These are phyloP conservation scores for Kuschelorhynchus macadamiae DNA, from an alignment of 2,888 invertebrate species.

Conservation along the genomic window DNA sequence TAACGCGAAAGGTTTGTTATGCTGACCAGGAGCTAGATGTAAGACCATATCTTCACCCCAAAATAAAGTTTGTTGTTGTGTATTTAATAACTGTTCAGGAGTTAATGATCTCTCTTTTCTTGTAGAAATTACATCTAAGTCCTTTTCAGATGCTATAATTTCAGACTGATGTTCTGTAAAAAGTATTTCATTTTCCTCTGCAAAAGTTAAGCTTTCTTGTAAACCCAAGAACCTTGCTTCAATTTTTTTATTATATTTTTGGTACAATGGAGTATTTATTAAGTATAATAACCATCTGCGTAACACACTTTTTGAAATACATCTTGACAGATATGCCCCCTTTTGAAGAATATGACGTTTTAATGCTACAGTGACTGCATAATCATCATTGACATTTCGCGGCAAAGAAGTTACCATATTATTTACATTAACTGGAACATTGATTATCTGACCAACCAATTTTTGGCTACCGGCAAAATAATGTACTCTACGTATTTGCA, in stretches of 20 bases:
- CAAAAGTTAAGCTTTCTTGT: background rate
- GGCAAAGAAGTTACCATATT: background rate
- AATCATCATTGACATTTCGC: conserved; percentile 5
- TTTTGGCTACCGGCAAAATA: conserved; percentile 26
- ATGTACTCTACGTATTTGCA: conserved; percentile 32
- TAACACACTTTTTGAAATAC: background rate
- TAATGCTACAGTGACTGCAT: background rate
- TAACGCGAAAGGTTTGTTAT: background rate
- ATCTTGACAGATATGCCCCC: background rate
- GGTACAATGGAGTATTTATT: background rate
- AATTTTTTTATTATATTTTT: conserved; percentile 11
- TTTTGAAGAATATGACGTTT: conserved; percentile 3
- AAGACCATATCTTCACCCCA: conserved; percentile 14
- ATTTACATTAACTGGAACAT: background rate
- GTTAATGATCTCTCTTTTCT: background rate
- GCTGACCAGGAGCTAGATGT: conserved; percentile 14
- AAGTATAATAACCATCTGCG: background rate
- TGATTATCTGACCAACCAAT: conserved; percentile 2
- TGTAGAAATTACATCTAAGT: background rate
- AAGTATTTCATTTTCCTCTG: conserved; percentile 16
- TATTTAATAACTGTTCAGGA: conserved; percentile 23
- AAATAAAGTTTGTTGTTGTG: conserved; percentile 10
- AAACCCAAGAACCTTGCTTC: background rate
- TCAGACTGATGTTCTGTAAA: too few species aligned
- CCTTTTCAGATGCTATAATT: too few species aligned